Conservation (phyloP, 2,113 vertebrate genomes). For the Picathartes gymnocephalus region DNA sequence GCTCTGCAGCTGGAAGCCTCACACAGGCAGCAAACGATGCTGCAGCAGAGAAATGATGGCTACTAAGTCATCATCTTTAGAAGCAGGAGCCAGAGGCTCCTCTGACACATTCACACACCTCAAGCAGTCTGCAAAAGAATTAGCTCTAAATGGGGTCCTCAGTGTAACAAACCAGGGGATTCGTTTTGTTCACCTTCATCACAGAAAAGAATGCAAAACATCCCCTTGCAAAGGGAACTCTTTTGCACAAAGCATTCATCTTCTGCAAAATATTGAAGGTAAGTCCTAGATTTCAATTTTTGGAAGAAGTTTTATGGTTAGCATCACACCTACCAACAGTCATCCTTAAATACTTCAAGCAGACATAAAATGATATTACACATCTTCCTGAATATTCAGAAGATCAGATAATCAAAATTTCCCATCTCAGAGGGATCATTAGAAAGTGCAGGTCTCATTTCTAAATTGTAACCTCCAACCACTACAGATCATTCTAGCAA, state of each 20-base stretch:
- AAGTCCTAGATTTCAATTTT: neutral
- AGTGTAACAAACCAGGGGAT: neutral
- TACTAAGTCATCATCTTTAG: neutral
- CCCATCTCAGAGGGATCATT: neutral
- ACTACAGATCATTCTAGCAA: neutral
- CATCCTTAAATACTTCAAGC: neutral
- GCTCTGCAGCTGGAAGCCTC: neutral
- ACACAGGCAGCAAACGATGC: neutral
- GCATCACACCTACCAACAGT: neutral
- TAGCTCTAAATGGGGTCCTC: neutral
- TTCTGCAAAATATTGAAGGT: neutral
- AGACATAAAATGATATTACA: neutral
- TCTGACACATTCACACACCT: neutral
- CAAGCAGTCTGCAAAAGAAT: neutral
- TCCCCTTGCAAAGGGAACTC: neutral
- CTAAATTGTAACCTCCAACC: neutral
- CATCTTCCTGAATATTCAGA: neutral
- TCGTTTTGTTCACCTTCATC: neutral
- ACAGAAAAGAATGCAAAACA: neutral
- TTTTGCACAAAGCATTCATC: neutral
- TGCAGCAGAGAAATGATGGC: neutral
- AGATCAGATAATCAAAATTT: conserved; percentile 2
- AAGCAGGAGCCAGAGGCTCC: neutral
- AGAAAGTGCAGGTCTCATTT: neutral
- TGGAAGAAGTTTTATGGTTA: neutral